Base-by-base conservation (phyloP, 2,888 invertebrate species). In the Noctua fimbriata region DNA sequence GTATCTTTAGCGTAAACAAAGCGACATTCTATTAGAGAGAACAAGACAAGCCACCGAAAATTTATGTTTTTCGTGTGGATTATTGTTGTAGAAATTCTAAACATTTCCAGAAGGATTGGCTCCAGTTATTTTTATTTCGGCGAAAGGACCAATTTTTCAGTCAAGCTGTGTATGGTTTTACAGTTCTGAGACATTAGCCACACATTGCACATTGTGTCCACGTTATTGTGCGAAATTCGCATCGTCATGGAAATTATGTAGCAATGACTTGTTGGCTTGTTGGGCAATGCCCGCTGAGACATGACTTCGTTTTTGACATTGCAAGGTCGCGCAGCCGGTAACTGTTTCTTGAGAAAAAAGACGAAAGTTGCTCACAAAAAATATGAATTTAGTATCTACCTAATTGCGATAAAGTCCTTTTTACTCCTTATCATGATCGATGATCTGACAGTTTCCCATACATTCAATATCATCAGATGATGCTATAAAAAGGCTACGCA, bases 271-370 rank as follows among this genome's bases (percentile, higher is more conserved):
- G 69, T 83, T 83, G 85, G 60, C 18, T 67, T 16, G 72, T 86
- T 86, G 85, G 66, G 52, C 71, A 85, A 85, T 69, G 73, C 28
- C 69, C 69, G 75, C 63, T 81, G 44, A 24, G 67, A 77, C 79
- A 70, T 80, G n/a, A 75, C 76, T 83, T 73, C 55, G 70, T 55
- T 73, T 80, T 77, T 77, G 86, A 72, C 72, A 69, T 75, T 75
- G 69, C 80, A 85, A 86, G 86, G 86, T 80, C 85, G 65, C 47
- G 16, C 44, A 55, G 70, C n/a, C 52, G 60, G 69, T 69, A 67
- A 21, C 73, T 32, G 49, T 77, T 77, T 66, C 69, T 69, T 41
- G 55, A 69, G 24, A 69, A 66, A 73, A 71, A 66, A 73, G 18
- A 16, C 73, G 74, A 78, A 79, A 82, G 82, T 85, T 75, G 14